Conservation (phyloP, 92 coral and sea anemone genomes). For the Parazoanthus swiftii region DNA sequence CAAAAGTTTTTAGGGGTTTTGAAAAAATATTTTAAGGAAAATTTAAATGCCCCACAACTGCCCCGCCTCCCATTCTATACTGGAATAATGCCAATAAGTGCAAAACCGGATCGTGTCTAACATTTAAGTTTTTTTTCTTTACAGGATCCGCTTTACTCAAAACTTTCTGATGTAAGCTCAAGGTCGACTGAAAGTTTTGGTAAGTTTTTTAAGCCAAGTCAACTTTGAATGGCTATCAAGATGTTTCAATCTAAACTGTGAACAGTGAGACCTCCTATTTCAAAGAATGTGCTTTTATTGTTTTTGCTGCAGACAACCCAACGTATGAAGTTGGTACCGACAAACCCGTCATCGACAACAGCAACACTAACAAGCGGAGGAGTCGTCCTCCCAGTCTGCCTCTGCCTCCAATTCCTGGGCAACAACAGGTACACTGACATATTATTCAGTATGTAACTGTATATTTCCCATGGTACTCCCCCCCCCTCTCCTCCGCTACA, state of each 20-base stretch:
- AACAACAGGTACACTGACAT: neutral
- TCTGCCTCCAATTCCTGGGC: constrained; percentile 4
- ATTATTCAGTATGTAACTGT: no score
- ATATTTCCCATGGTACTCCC: no score
- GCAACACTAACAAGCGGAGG: neutral
- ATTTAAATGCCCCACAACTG: no score
- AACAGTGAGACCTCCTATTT: neutral
- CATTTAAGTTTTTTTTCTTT: neutral
- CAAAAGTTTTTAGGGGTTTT: no score
- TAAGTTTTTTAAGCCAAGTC: neutral
- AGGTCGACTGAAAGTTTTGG: neutral
- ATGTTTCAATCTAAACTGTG: neutral
- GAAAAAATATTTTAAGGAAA: no score
- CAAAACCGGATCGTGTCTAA: neutral
- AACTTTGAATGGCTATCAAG: neutral
- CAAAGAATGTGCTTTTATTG: neutral
- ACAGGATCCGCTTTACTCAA: constrained; percentile 16
- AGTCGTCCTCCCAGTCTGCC: constrained; percentile 13
- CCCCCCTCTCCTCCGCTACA: no score
- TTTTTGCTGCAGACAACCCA: constrained; percentile 10
- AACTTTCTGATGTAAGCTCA: neutral
- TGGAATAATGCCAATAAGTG: neutral
- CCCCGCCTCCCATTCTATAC: neutral
- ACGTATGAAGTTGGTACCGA: constrained; percentile 4
- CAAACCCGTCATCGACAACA: neutral